These are phyloP conservation scores for Tadarida brasiliensis DNA, from an alignment of 2,797 vertebrate species.

Conservation along the genomic window DNA sequence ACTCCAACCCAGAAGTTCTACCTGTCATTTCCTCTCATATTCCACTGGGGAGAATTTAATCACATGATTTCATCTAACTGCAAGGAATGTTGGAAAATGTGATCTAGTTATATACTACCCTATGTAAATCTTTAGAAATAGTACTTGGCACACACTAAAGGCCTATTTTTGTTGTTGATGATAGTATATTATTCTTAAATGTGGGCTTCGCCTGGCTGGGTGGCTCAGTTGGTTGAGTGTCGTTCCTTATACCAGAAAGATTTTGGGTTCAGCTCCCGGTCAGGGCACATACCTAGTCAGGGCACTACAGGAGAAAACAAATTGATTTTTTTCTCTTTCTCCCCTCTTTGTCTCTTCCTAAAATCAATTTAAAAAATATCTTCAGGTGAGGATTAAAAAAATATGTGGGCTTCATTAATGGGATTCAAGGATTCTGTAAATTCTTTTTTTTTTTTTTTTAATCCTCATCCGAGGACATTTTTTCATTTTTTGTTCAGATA, in stretches of 20 bases:
- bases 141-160: background rate
- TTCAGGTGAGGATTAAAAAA: background rate
- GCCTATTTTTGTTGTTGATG: background rate
- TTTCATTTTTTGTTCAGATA: no score
- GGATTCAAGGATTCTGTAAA: conserved; percentile 19
- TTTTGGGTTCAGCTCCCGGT: background rate
- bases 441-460: no score
- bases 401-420: background rate
- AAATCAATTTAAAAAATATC: background rate
- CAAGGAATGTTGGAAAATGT: background rate
- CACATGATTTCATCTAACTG: background rate
- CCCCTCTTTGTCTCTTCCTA: no score
- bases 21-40: background rate
- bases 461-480: no score
- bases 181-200: conserved; percentile 26
- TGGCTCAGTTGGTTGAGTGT: background rate
- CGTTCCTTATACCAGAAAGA: background rate
- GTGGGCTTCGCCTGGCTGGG: background rate
- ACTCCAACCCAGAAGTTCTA: background rate
- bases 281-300: background rate
- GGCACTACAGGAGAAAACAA: background rate
- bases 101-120: background rate
- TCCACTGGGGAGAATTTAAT: background rate
- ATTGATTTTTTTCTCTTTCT: background rate
- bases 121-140: background rate